phyloP scores from a whole-genome alignment of 2,113 vertebrate species.

The Salvelinus fontinalis region DNA sequence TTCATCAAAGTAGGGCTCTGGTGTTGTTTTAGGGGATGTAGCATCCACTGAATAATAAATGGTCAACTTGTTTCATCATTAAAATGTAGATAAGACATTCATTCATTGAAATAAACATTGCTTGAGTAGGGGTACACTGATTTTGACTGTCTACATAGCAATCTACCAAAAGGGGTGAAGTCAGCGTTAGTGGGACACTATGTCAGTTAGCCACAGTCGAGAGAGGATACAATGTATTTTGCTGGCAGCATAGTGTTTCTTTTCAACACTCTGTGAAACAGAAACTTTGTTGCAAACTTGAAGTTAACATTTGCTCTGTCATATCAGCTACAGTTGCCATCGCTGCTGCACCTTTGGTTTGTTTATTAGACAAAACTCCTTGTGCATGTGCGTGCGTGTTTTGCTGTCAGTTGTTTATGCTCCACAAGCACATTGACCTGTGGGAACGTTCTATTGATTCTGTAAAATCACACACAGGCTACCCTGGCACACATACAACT shows the following conservation, averaged over 20 bases:
- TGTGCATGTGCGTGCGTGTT: not conserved
- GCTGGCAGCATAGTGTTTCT: not conserved
- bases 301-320: not conserved
- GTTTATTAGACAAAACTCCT: not conserved
- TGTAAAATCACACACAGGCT: not conserved
- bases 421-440: not conserved
- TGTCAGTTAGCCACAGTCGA: no score
- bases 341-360: not conserved
- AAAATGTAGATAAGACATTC: no score
- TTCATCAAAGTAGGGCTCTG: not conserved
- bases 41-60: no score
- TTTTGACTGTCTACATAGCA: no score
- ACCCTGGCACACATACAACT: no score
- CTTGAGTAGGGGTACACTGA: no score
- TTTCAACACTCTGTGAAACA: no score
- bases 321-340: not conserved
- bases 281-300: not conserved
- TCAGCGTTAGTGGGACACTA: no score
- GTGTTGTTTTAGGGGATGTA: no score
- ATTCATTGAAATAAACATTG: no score
- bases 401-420: not conserved
- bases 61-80: no score
- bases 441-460: not conserved
- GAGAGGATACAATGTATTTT: not conserved
- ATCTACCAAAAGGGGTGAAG: not conserved